Percentiles rank a stretch among this genome's conserved stretches.
Evolutionary conservation across 2,797 vertebrate genomes (phyloP).

Genomic region (Aythya fuligula): DNA sequence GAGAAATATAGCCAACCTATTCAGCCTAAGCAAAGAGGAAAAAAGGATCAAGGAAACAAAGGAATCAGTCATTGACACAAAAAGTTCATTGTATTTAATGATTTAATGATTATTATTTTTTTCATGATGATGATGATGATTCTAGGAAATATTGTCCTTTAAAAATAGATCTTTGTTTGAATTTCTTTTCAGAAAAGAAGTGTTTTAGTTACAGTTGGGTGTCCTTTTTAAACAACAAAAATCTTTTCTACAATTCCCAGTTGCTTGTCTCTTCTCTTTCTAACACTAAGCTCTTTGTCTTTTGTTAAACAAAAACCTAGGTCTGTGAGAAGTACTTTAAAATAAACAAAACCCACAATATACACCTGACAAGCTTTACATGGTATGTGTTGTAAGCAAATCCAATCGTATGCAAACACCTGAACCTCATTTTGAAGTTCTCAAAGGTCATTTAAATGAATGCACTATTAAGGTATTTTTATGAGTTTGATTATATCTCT

Average conservation of each 20-base stretch:
- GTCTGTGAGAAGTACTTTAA: background rate
- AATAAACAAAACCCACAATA: background rate
- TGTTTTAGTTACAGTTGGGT: background rate
- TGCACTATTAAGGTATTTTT: constrained; percentile 45
- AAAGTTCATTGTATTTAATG: background rate
- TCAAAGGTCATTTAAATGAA: constrained; percentile 57
- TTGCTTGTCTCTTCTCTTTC: background rate
- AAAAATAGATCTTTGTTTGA: background rate
- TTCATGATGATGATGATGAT: background rate
- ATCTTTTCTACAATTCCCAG: background rate
- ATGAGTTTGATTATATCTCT: constrained; percentile 50
- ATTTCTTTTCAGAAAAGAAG: background rate
- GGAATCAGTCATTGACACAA: background rate
- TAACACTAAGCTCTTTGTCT: background rate
- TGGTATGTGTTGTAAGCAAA: background rate
- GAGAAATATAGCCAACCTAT: background rate
- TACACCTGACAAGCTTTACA: background rate
- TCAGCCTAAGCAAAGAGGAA: background rate
- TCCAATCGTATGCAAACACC: background rate
- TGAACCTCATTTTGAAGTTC: constrained; percentile 49
- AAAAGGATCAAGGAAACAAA: background rate
- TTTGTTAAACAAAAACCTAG: background rate
- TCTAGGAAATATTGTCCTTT: background rate
- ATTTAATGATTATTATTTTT: background rate
- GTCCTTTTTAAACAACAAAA: background rate